Conservation (phyloP, 2,113 vertebrate genomes). For the Sterna hirundo region DNA sequence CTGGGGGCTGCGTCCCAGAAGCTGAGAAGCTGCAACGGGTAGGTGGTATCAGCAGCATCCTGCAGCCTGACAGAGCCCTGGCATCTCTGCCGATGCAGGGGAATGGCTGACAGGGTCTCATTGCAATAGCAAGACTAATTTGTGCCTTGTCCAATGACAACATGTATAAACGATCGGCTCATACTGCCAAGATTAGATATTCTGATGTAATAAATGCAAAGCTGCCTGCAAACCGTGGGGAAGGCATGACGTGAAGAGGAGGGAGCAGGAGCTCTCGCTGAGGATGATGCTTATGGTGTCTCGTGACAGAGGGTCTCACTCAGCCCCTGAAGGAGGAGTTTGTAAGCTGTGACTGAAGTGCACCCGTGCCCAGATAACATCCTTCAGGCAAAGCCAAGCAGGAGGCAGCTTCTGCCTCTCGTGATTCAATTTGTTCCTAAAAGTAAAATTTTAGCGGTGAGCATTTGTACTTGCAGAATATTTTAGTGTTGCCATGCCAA, state of each 20-base stretch:
- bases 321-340: neutral
- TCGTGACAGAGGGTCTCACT: neutral
- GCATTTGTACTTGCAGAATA: conserved; percentile 59
- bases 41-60: neutral
- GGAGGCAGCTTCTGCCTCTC: neutral
- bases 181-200: conserved; percentile 33
- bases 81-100: neutral
- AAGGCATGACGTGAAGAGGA: neutral
- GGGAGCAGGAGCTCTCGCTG: neutral
- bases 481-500: conserved; percentile 71
- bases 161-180: neutral
- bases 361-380: neutral
- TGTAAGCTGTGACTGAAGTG: neutral
- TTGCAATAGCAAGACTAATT: conserved; percentile 15
- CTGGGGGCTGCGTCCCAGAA: neutral
- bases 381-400: neutral
- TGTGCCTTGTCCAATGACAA: conserved; percentile 40
- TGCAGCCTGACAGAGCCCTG: neutral
- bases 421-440: conserved; percentile 12
- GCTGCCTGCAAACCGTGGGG: neutral
- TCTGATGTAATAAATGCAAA: conserved; percentile 45
- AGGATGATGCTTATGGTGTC: neutral
- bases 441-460: conserved; percentile 41
- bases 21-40: neutral
- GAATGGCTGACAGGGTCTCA: neutral